A percentile compares a stretch with the other conserved stretches of the same genome.
Evolutionary conservation across 2,797 vertebrate genomes (phyloP).

Genomic region (Brachymystax lenok): DNA sequence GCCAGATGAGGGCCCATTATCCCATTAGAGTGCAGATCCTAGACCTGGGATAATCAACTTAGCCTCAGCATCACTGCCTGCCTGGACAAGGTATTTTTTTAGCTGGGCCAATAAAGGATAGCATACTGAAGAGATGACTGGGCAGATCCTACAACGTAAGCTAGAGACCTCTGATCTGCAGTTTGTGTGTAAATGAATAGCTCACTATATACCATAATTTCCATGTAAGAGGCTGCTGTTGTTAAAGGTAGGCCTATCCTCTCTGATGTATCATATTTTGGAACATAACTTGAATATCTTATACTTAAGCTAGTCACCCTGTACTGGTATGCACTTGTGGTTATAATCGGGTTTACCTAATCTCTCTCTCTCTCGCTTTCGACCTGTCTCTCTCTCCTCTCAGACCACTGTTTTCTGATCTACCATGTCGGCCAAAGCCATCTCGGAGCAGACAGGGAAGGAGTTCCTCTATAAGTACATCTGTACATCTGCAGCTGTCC

Average conservation of each 20-base stretch:
- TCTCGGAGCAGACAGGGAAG: conserved; percentile 88
- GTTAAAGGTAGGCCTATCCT: background rate
- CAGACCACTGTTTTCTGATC: conserved; percentile 38
- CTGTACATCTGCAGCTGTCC: conserved; percentile 87
- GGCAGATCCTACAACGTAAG: conserved; percentile 13
- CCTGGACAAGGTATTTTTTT: conserved; percentile 16
- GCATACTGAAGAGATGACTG: conserved; percentile 8
- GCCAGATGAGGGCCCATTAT: conserved; percentile 17
- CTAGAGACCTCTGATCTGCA: conserved; percentile 5
- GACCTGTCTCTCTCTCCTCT: background rate
- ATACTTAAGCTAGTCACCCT: background rate
- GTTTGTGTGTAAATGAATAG: background rate
- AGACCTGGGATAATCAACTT: conserved; percentile 31
- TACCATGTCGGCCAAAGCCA: conserved; percentile 82
- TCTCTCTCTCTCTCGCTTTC: background rate
- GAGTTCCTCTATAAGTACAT: conserved; percentile 96
- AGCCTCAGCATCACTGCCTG: conserved; percentile 12
- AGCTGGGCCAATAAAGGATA: background rate
- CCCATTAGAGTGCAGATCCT: conserved; percentile 27
- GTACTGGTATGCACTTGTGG: too few species aligned
- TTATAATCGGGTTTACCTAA: background rate
- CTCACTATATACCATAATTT: too few species aligned
- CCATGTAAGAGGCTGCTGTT: background rate
- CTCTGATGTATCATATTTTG: too few species aligned
- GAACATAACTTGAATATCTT: background rate